Base-by-base conservation (phyloP, 2,888 invertebrate genomes). In the Lordiphosa andalusiaca region DNA sequence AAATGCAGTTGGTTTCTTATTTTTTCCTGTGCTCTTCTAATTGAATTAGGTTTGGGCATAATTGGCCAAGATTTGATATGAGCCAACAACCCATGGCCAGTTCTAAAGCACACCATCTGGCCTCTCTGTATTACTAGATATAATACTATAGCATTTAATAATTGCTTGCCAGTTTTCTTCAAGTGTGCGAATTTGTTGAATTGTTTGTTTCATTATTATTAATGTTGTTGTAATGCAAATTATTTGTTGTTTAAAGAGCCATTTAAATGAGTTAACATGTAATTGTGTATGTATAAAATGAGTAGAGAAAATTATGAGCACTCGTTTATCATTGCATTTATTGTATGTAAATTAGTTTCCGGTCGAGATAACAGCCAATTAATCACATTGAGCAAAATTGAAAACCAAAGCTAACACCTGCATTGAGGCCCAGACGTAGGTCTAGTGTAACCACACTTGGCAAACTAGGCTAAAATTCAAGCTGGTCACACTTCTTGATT, bases 1-100 rank as follows among this genome's bases (percentile, higher is more conserved):
- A 77, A 75, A 75, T 75, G 69, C 78, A 74, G 62, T 76, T 71
- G n/a, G n/a, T n/a, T n/a, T n/a, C n/a, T n/a, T n/a, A n/a, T n/a
- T n/a, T n/a, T n/a, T n/a, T 59, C 57, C 2, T 25, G 6, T 1
- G 25, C 3, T 62, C 46, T 50, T 53, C 53, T 56, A 50, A 65
- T 60, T 52, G 53, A 60, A 60, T 25, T 25, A 25, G 25, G 7
- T 25, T 25, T 25, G 25, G 25, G 6, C 25, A 25, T 25, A 25
- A 25, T 60, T 60, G 62, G 30, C 30, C 1, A 2, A 2, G 16
- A 16, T 9, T 9, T 10, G 30, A 9, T 9, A 25, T 23, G 6
- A 6, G n/a, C n/a, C n/a, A n/a, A 1, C 2, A 6, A 6, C 23
- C 6, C 5, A 6, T 23, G 23, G 2, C 25, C 6, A 6, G 6